A percentile compares a stretch with the other conserved stretches of the same genome.
These are phyloP conservation scores for Malaclemys terrapin DNA, from an alignment of 2,113 vertebrate genomes.

Conservation along the genomic window DNA sequence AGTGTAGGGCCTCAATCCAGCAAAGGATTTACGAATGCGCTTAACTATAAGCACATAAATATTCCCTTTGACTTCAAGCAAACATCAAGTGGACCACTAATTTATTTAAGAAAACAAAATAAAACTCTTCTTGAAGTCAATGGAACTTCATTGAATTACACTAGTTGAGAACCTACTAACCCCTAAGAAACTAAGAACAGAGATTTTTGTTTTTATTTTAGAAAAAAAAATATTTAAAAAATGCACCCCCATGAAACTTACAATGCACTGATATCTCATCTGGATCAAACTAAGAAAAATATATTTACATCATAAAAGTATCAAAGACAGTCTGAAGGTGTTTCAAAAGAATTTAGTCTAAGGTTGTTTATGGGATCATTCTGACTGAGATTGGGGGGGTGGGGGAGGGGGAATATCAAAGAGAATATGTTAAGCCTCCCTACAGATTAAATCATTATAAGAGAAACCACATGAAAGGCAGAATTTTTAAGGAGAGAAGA, in stretches of 20 bases:
- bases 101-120: not conserved
- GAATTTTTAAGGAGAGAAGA: conserved; percentile 37
- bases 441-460: conserved; percentile 53
- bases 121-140: not conserved
- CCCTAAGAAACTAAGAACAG: not conserved
- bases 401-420: conserved; percentile 23
- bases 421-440: conserved; percentile 53
- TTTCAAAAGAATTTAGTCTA: conserved; percentile 19
- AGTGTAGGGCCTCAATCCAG: not conserved
- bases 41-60: not conserved
- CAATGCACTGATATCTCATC: not conserved
- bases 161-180: not conserved
- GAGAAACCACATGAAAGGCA: conserved; percentile 58
- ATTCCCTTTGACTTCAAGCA: not conserved
- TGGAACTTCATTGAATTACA: not conserved
- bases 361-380: conserved; percentile 36
- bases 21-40: not conserved
- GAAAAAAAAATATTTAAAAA: not conserved
- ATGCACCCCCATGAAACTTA: not conserved
- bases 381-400: not conserved
- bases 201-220: not conserved
- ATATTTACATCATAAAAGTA: not conserved
- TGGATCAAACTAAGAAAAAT: not conserved
- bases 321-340: conserved; percentile 17
- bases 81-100: not conserved